These are phyloP conservation scores for Coracopsis vasa DNA, from an alignment of 2,113 vertebrate genomes.

Conservation along the genomic window DNA sequence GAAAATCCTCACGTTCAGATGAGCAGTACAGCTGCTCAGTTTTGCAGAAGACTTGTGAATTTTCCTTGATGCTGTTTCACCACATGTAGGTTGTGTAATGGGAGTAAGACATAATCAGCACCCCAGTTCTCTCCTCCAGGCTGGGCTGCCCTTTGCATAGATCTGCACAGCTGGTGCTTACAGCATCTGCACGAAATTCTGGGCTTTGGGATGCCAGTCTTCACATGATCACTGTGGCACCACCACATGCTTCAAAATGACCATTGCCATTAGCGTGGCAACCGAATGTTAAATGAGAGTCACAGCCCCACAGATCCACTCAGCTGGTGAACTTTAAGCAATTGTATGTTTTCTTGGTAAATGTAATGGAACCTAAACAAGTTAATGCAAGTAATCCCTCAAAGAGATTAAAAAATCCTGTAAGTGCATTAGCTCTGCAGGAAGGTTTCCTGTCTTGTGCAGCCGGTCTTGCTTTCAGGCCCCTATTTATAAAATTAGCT, in stretches of 20 bases:
- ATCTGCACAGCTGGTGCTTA: neutral
- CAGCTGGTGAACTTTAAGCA: neutral
- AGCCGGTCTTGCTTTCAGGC: constrained; percentile 1
- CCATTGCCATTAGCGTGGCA: neutral
- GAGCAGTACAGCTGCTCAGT: too few relatives aligned
- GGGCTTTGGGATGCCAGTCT: neutral
- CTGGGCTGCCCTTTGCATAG: neutral
- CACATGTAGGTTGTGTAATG: neutral
- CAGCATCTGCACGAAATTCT: rapidly evolving
- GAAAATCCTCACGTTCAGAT: too few relatives aligned
- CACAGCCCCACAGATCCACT: too few relatives aligned
- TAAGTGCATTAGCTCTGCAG: constrained; percentile 33
- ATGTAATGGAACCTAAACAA: constrained; percentile 28
- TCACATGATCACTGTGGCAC: neutral
- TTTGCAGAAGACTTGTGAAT: too few relatives aligned
- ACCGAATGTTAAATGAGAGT: neutral
- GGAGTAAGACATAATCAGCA: neutral
- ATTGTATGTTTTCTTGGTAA: neutral
- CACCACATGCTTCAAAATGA: neutral
- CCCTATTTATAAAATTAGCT: constrained; percentile 38
- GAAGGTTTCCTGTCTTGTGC: constrained; percentile 16
- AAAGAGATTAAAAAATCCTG: constrained; percentile 42
- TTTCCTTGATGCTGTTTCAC: too few relatives aligned
- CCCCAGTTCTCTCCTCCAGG: neutral
- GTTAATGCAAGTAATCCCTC: constrained; percentile 34